A percentile compares a stretch with the other conserved stretches of the same genome.
phyloP scores from a whole-genome alignment of 2,113 vertebrate species.

The Tupaia tana region DNA sequence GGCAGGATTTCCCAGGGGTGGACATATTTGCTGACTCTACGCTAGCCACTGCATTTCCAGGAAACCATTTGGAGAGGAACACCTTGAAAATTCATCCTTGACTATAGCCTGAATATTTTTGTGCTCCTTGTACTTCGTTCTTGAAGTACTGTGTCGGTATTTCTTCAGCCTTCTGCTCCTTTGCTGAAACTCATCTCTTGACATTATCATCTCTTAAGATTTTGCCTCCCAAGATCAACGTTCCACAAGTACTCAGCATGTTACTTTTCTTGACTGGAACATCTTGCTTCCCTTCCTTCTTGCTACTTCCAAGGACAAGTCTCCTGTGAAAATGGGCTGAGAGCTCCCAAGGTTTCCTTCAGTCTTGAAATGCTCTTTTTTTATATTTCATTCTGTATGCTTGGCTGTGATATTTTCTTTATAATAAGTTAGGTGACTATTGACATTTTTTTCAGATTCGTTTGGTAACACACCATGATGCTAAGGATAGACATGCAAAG shows the following conservation, averaged over 20 bases:
- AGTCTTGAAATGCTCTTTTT: not conserved
- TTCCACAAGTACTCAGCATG: accelerated
- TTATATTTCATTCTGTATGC: not conserved
- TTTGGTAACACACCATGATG: not conserved
- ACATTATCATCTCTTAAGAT: conserved; percentile 20
- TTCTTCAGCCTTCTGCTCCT: not conserved
- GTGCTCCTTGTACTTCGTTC: not conserved
- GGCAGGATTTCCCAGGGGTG: not conserved
- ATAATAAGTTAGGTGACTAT: not conserved
- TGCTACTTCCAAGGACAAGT: not conserved
- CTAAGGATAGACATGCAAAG: not conserved
- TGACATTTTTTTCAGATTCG: conserved; percentile 2
- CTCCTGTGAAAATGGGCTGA: not conserved
- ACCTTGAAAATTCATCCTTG: no score
- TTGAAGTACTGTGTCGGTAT: not conserved
- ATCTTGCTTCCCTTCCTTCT: not conserved
- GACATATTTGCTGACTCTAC: not conserved
- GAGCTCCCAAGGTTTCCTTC: not conserved
- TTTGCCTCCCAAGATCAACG: not conserved
- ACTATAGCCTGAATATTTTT: not conserved
- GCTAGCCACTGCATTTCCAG: not conserved
- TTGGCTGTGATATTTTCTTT: not conserved
- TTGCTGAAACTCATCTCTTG: not conserved
- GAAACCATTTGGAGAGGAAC: not conserved
- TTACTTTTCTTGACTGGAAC: not conserved